Conservation (phyloP, 2,113 vertebrate genomes). For the Hymenochirus boettgeri region DNA sequence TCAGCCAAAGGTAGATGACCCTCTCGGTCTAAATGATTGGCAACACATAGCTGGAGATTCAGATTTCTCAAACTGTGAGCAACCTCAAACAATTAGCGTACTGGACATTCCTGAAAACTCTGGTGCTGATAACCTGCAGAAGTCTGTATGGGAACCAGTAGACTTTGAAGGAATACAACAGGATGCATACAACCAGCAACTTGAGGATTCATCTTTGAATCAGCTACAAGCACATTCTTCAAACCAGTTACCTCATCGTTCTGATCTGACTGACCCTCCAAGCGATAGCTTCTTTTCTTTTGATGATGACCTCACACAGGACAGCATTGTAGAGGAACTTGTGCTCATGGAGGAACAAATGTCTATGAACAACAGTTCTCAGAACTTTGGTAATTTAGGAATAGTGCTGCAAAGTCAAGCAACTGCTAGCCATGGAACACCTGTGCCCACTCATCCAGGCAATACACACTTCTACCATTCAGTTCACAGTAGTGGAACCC, state of each 20-base stretch:
- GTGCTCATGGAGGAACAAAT: constrained; percentile 98
- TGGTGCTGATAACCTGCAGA: constrained; percentile 70
- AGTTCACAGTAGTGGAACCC: constrained; percentile 75
- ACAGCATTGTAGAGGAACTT: constrained; percentile 97
- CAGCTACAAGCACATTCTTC: constrained; percentile 67
- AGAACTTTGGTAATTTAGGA: constrained; percentile 72
- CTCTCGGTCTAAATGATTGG: constrained; percentile 68
- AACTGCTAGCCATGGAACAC: constrained; percentile 57
- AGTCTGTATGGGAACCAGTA: constrained; percentile 66
- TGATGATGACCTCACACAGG: constrained; percentile 95
- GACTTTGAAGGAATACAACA: constrained; percentile 66
- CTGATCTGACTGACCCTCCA: constrained; percentile 76
- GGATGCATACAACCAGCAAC: constrained; percentile 65
- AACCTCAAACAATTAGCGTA: constrained; percentile 59
- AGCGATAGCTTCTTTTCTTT: constrained; percentile 87
- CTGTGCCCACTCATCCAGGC: constrained; percentile 65
- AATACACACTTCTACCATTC: constrained; percentile 75
- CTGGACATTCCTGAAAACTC: constrained; percentile 60
- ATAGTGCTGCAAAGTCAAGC: constrained; percentile 71
- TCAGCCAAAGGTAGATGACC: constrained; percentile 61
- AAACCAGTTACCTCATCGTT: constrained; percentile 72
- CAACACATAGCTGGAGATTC: constrained; percentile 69
- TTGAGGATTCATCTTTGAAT: constrained; percentile 68
- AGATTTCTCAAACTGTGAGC: constrained; percentile 59
- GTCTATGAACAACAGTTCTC: constrained; percentile 77